A percentile compares a stretch with the other conserved stretches of the same genome.
Evolutionary conservation across 2,888 invertebrate species (phyloP).

Genomic region (Sarcophaga carnaria): DNA sequence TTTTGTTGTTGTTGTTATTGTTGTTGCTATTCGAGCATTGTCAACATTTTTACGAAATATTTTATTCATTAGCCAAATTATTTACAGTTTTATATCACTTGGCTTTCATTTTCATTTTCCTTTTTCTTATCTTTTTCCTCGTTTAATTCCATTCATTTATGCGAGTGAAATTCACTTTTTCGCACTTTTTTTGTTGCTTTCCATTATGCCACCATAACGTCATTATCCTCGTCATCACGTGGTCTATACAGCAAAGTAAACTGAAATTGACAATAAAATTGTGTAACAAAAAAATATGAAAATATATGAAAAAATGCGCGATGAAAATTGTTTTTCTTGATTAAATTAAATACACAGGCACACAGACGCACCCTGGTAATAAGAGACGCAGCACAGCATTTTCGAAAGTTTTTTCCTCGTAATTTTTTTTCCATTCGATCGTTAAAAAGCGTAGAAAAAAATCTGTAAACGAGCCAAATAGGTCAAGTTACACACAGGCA

Average conservation of each 20-base stretch:
- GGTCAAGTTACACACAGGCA: slow-evolving; percentile 71
- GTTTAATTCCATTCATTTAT: background rate
- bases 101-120: background rate
- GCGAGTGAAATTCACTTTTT: background rate
- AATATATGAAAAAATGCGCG: background rate
- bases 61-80: slow-evolving; percentile 44
- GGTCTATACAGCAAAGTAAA: background rate
- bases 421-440: no score
- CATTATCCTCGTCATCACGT: slow-evolving; percentile 17
- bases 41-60: background rate
- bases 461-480: slow-evolving; percentile 71
- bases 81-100: background rate
- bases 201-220: background rate
- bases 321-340: background rate
- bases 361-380: slow-evolving; percentile 44
- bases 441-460: background rate
- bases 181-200: background rate
- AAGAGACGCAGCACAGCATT: slow-evolving; percentile 18
- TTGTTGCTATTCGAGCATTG: background rate
- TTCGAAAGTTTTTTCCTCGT: background rate
- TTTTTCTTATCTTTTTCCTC: background rate
- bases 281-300: background rate
- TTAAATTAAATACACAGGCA: slow-evolving; percentile 18
- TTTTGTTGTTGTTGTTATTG: background rate
- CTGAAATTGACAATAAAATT: slow-evolving; percentile 17